Conservation (phyloP, 2,797 vertebrate genomes). For the Hydrophis major region DNA sequence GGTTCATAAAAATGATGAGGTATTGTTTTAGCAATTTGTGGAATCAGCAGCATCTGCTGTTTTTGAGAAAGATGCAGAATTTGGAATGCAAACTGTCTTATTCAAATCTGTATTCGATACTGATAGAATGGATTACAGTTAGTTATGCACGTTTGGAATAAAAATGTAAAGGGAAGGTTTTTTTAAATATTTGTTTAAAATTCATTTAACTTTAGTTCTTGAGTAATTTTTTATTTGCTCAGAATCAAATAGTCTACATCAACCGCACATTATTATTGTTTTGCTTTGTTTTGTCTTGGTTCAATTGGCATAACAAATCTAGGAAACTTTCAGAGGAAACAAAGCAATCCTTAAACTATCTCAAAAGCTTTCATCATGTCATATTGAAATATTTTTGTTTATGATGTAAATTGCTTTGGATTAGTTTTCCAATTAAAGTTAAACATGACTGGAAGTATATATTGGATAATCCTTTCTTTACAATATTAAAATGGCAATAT, state of each 20-base stretch:
- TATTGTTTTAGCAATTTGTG: not conserved
- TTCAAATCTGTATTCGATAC: not conserved
- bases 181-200: not conserved
- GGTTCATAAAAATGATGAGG: not conserved
- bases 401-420: not conserved
- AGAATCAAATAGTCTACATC: not conserved
- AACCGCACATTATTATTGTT: not conserved
- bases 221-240: not conserved
- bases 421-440: not conserved
- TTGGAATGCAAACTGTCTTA: not conserved
- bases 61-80: not conserved
- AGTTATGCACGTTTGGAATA: not conserved
- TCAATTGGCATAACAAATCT: not conserved
- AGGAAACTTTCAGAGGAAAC: not conserved
- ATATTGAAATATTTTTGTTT: not conserved
- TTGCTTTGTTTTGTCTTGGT: not conserved
- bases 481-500: not conserved
- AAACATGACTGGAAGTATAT: not conserved
- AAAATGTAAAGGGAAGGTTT: not conserved
- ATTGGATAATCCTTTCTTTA: not conserved
- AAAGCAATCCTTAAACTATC: not conserved
- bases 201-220: not conserved
- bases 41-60: not conserved
- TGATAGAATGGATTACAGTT: not conserved
- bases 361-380: not conserved